Evolutionary conservation across 2,888 invertebrate species (phyloP).

Genomic region (Melanchra persicariae): DNA sequence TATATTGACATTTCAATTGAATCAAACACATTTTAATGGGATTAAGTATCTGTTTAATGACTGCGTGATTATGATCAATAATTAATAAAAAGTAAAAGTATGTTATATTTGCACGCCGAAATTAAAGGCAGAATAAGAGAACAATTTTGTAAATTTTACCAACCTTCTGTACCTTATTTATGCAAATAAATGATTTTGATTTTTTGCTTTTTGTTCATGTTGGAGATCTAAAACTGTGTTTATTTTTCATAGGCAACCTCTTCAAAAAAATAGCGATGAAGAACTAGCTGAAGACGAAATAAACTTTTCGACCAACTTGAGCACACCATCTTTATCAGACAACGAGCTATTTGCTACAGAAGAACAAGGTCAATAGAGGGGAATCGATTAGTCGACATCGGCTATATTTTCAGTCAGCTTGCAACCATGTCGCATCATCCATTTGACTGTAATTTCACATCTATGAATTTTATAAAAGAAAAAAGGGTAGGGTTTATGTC

Average conservation of each 20-base stretch:
- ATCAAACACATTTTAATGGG: too few relatives aligned
- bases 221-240: constrained; percentile 6
- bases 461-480: constrained; percentile 5
- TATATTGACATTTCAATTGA: too few relatives aligned
- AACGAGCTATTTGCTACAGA: constrained; percentile 4
- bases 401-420: constrained; percentile 2
- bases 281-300: constrained; percentile 3
- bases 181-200: too few relatives aligned
- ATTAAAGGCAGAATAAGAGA: too few relatives aligned
- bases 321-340: constrained; percentile 10
- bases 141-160: too few relatives aligned
- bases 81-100: too few relatives aligned
- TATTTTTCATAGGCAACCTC: not conserved
- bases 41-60: too few relatives aligned
- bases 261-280: constrained; percentile 2
- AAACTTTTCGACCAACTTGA: constrained; percentile 1
- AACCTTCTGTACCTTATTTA: too few relatives aligned
- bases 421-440: constrained; percentile 1
- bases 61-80: too few relatives aligned
- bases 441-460: constrained; percentile 4
- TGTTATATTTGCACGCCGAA: too few relatives aligned
- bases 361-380: constrained; percentile 5
- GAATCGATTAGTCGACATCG: constrained; percentile 1
- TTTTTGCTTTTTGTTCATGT: constrained; percentile 3
- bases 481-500: constrained; percentile 1